Evolutionary conservation across 1,140 invertebrate genomes (phyloP), one percentile per base, ranked within the genome.

Genomic region (Bombus confusus): DNA sequence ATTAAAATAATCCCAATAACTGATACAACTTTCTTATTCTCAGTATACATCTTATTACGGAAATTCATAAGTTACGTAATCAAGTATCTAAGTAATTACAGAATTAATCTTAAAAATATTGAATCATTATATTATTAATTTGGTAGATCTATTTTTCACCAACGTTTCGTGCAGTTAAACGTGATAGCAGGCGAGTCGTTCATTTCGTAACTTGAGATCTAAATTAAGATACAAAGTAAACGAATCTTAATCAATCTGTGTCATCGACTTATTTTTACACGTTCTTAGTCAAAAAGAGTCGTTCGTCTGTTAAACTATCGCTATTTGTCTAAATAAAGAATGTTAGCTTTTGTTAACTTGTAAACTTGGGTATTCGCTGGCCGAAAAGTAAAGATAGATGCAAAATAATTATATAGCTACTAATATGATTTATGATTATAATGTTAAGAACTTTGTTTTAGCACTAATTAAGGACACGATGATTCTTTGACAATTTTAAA

Each of bases 161-260:
- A 52, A 52, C 47, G 18, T 66, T 34, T 66, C 64, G 13, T 34
- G n/a, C 13, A 66, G n/a, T 3, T 68, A 37, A 68, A 37, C 31
- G 18, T 68, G 22, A 68, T 68, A 22, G 22, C 22, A 22, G 37
- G 2, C 8, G 6, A 37, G n/a, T 22, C 8, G 18, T 68, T 68
- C 6, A 66, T 66, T 66, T 66, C 25, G 12, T 22, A n/a, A 39
- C 74, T 57, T 59, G 10, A 37, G 25, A 69, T 69, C 68, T 39
- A 71, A 39, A 71, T 39, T 71, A 39, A 71, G 25, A 71, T 71
- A 68, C 5, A 68, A 68, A 68, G n/a, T 68, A 22, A 68, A 68
- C 37, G 10, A 39, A 71, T 71, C 68, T 71, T 71, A 28, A 71
- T 25, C 37, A 39, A 39, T 25, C 1, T 39, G 37, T 71, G 9